Evolutionary conservation across 2,797 vertebrate genomes (phyloP), one percentile per base, ranked within the genome.

Genomic region (Anas capensis): DNA sequence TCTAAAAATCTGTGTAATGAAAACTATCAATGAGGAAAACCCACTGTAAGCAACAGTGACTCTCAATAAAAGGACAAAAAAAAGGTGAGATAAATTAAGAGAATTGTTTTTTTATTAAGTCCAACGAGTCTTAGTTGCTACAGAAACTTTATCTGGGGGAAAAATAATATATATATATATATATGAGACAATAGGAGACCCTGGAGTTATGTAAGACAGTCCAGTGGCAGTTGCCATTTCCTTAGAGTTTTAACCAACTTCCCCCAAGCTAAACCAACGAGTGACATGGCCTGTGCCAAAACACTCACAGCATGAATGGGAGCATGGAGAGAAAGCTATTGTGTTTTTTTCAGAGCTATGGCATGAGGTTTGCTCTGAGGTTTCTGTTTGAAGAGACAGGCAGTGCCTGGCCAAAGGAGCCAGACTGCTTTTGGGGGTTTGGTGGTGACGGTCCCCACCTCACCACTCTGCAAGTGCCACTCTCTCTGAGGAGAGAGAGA

Each of bases 301-400:
- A 48, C 3, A 2, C 6, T 85, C n/a, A 66, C 2, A 1, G 31
- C 4, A 29, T 21, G 24, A 82, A 2, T 48, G 17, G 27, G 10
- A 85, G 3, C 6, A 66, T 15, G 10, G 54, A 70, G 27, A 65
- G 49, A 82, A 89, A 88, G 51, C 16, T 89, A 20, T n/a, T 3
- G 2, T 6, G 0, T 1, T 40, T 83, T 38, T 89, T 12, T 48
- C n/a, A 40, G 38, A 62, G 12, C 17, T 40, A 29, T 18, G 14
- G 27, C 8, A 20, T 29, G 38, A 38, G 8, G 0, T 57, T 88
- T 65, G 27, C 36, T 81, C 53, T 69, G 40, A 14, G n/a, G 11
- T 71, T 76, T 38, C 77, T 57, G 0, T 14, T 11, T 44, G 57
- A 57, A 64, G 73, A 73, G 10, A 44, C 14, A 1, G 0, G 36